These are phyloP conservation scores for Orycteropus afer DNA, from an alignment of 2,113 vertebrate species.

Conservation along the genomic window DNA sequence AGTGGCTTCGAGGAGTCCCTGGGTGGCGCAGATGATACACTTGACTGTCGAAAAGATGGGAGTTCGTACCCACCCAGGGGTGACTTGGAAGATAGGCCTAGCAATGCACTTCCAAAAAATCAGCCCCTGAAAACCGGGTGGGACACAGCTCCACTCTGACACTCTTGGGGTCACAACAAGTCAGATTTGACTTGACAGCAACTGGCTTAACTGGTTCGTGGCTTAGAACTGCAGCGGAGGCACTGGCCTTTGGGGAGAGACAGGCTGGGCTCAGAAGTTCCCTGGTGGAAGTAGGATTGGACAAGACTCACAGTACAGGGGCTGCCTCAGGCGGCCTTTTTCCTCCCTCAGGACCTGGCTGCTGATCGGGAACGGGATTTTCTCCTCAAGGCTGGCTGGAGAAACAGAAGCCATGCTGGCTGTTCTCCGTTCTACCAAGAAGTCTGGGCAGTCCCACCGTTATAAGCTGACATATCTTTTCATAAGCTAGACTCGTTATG, in stretches of 20 bases:
- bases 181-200: background rate
- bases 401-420: rapidly evolving
- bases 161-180: background rate
- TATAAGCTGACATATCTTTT: background rate
- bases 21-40: background rate
- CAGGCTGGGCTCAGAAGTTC: background rate
- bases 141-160: background rate
- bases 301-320: rapidly evolving
- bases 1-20: background rate
- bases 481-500: background rate
- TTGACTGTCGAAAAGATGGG: background rate
- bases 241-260: background rate
- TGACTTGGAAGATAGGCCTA: background rate
- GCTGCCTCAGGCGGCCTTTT: background rate
- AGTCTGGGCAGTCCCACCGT: background rate
- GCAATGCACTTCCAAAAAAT: background rate
- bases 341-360: background rate
- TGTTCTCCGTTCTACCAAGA: background rate
- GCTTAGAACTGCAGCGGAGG: background rate
- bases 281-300: background rate
- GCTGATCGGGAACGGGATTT: background rate
- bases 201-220: background rate
- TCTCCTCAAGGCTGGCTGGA: background rate
- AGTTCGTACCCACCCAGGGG: background rate
- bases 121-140: background rate